Base-by-base conservation (phyloP, 2,888 invertebrate genomes). In the Orchestes rusci region DNA sequence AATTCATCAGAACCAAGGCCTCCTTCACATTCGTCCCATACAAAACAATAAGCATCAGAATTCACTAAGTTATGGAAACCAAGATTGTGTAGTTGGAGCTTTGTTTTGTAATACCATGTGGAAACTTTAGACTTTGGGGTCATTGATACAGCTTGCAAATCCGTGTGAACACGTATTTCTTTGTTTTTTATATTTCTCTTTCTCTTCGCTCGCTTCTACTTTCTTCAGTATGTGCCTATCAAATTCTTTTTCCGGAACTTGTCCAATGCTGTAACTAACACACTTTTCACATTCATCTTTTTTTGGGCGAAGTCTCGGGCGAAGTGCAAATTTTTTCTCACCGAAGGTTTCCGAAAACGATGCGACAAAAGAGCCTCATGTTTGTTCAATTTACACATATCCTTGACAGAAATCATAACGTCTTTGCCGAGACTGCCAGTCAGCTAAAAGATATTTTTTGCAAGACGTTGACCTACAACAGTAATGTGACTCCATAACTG, bases 251-350 rank as follows among this genome's bases (percentile, higher is more conserved):
- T 53, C 43, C 16, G 50, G 23, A 27, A 53, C 28, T 28, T 51
- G 39, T 27, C 57, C 53, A 18, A 49, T 44, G 45, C 49, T 52
- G 40, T 51, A 51, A 10, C 38, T 38, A 13, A 43, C 41, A 42
- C 59, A 58, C 36, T 46, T 45, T 31, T 55, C 49, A 36, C 53
- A 56, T 23, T 50, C 27, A 43, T 53, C 55, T 41, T 58, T 57
- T 41, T 55, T 58, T 1, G 55, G 52, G 27, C 23, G 32, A 39
- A 51, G 56, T n/a, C n/a, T n/a, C n/a, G n/a, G n/a, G n/a, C n/a
- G n/a, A 13, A 55, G 32, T 36, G 16, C 42, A 10, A 53, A 30
- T 33, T 51, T 51, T n/a, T 28, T 44, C 43, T 31, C 30, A 5
- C 31, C 31, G 16, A 52, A 44, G 12, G 13, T 23, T 17, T 48